phyloP scores from a whole-genome alignment of 1,140 invertebrate genomes.

The Cepaea nemoralis region DNA sequence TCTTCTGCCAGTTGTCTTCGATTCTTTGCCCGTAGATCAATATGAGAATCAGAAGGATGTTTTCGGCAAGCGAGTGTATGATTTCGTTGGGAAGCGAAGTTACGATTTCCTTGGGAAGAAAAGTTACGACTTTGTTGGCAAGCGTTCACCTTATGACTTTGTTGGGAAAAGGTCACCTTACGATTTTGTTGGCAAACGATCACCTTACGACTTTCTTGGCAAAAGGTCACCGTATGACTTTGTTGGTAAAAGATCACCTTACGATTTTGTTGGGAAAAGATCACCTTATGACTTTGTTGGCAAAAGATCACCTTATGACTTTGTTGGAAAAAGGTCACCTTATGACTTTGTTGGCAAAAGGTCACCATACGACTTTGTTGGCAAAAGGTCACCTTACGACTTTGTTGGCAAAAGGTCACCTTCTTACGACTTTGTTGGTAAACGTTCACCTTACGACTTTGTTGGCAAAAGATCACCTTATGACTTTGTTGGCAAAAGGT shows the following conservation, averaged over 20 bases:
- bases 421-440: conserved; percentile 16
- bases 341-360: conserved; percentile 26
- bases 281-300: conserved; percentile 19
- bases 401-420: conserved; percentile 20
- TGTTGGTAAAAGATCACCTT: neutral
- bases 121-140: conserved; percentile 22
- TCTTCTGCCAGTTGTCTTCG: neutral
- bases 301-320: conserved; percentile 15
- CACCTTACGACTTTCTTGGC: conserved; percentile 10
- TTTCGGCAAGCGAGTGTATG: conserved; percentile 19
- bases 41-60: neutral
- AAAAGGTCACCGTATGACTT: conserved; percentile 37
- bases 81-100: conserved; percentile 1
- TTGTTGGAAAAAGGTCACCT: conserved; percentile 23
- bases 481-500: conserved; percentile 18
- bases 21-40: neutral
- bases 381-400: conserved; percentile 14
- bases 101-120: conserved; percentile 17
- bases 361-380: neutral
- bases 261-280: conserved; percentile 11
- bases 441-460: conserved; percentile 31
- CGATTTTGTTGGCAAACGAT: conserved; percentile 27
- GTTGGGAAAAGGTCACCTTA: conserved; percentile 16
- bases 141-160: conserved; percentile 13
- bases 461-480: conserved; percentile 17